phyloP scores from a whole-genome alignment of 2,113 vertebrate species.

The Actinemys pallida region DNA sequence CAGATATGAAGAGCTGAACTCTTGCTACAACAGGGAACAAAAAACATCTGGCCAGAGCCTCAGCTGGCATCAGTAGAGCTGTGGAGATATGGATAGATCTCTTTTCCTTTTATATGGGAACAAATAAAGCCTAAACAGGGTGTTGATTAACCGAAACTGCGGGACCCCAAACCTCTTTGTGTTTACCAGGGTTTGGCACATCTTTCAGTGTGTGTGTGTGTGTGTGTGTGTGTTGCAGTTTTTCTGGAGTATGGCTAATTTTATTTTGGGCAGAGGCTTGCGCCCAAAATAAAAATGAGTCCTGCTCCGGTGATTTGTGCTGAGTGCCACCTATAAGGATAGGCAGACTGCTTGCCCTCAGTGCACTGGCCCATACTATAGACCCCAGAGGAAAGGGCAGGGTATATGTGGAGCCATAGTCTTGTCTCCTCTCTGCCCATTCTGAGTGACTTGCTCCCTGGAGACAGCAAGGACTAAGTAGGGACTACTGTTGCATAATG shows the following conservation, averaged over 20 bases:
- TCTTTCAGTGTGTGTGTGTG: no score
- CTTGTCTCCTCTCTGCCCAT: background rate
- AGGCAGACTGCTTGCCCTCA: background rate
- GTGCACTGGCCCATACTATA: background rate
- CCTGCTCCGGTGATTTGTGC: background rate
- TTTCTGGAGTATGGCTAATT: background rate
- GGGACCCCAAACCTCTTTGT: background rate
- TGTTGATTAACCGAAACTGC: background rate
- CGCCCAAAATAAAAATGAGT: no score
- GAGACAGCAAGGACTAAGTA: background rate
- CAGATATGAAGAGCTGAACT: background rate
- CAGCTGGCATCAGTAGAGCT: background rate
- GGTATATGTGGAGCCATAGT: background rate
- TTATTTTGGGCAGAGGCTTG: background rate
- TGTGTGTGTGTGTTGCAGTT: background rate
- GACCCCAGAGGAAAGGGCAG: background rate
- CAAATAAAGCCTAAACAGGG: background rate
- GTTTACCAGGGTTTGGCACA: background rate
- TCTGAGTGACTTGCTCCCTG: background rate
- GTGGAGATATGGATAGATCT: background rate
- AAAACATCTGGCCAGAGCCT: fast-evolving
- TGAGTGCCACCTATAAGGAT: background rate
- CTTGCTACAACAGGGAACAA: background rate
- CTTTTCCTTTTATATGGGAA: background rate
- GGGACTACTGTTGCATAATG: no score